Conservation (phyloP, 2,113 vertebrate species). For the Scophthalmus maximus region DNA sequence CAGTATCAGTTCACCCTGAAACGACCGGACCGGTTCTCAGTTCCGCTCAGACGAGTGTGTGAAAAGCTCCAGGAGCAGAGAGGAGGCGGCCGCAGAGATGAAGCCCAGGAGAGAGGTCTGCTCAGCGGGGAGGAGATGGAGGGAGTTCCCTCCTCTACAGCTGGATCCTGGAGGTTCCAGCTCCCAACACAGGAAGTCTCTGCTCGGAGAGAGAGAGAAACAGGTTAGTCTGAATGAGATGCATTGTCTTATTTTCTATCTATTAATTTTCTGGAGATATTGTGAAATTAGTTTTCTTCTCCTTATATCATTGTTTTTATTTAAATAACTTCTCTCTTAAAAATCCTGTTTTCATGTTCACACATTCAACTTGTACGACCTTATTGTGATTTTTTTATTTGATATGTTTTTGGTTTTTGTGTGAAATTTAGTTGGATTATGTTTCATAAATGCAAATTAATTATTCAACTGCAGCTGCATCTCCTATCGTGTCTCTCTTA, state of each 20-base stretch:
- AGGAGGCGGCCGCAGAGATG: slow-evolving; percentile 11
- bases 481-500: background rate
- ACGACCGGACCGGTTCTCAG: too few species aligned
- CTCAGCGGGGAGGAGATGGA: slow-evolving; percentile 16
- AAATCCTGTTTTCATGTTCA: background rate
- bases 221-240: background rate
- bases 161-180: slow-evolving; percentile 80
- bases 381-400: too few species aligned
- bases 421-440: background rate
- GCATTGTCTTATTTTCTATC: too few species aligned
- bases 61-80: slow-evolving; percentile 58
- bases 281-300: background rate
- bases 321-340: background rate
- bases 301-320: background rate
- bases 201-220: slow-evolving; percentile 35
- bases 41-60: background rate
- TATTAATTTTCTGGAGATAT: too few species aligned
- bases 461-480: too few species aligned
- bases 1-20: too few species aligned
- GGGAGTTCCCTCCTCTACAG: slow-evolving; percentile 36
- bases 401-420: too few species aligned
- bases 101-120: slow-evolving; percentile 20
- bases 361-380: too few species aligned
- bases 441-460: background rate
- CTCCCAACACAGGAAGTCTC: slow-evolving; percentile 80